Evolutionary conservation across 64 coral and sea anemone species (phyloP), one percentile per base, ranked within the genome.

Genomic region (Actinia tenebrosa): DNA sequence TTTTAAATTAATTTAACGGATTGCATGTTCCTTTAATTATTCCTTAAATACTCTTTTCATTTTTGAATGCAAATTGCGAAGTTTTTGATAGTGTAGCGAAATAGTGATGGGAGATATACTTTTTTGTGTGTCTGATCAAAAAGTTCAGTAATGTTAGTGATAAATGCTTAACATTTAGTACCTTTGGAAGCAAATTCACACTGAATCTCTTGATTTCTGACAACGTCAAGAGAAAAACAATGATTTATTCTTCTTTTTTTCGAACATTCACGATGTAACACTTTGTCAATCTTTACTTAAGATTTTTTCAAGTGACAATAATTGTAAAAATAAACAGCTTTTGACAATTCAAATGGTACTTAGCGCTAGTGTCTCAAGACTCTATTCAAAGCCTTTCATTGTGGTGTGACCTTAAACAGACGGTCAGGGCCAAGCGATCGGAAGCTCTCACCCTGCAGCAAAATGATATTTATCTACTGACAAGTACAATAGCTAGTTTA

Each of bases 301-400:
- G 79, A 45, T 81, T 50, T 53, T 45, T 75, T 81, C 79, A 81
- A 81, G 79, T 81, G 79, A 50, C 79, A 81, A 81, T 81, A 81
- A 81, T 81, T 81, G 50, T 81, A 50, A 81, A 81, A 81, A 81
- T 81, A 81, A 81, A 81, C 79, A 81, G 79, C 5, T 81, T 81
- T 50, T 53, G 43, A 81, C 79, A 81, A 81, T 81, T 81, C 79
- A 53, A 81, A 81, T 81, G 79, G 79, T 81, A 81, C 79, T 81
- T 53, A 81, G 45, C 79, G 79, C 44, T 81, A 45, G 79, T 50
- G 79, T 81, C 79, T 81, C 79, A 22, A 81, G 69, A 75, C 69
- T 75, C 23, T 26, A 75, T 75, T 81, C 44, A 81, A 81, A 81
- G 22, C 79, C 44, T 81, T 81, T 81, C 79, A 81, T 50, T 81